These are phyloP conservation scores for Eleutherodactylus coqui DNA, from an alignment of 2,797 vertebrate species.

Conservation along the genomic window DNA sequence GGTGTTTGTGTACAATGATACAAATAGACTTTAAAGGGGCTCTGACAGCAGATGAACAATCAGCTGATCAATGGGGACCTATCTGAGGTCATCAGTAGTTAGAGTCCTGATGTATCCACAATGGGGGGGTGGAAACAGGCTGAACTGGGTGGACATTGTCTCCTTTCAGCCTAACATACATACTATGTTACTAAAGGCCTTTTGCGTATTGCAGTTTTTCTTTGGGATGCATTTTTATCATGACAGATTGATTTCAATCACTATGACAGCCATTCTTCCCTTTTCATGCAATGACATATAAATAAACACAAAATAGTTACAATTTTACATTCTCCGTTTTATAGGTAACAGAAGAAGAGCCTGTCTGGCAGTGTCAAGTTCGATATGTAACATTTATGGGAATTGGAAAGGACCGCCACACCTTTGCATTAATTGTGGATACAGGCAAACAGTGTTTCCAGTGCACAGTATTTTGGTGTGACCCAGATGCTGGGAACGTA, in stretches of 20 bases:
- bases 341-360: slow-evolving; percentile 75
- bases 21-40: no score
- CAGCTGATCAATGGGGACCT: no score
- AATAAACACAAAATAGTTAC: not conserved
- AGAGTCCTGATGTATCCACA: no score
- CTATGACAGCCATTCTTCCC: no score
- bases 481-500: slow-evolving; percentile 88
- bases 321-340: slow-evolving; percentile 62
- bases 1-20: no score
- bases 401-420: slow-evolving; percentile 88
- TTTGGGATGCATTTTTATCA: not conserved
- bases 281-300: not conserved
- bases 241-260: not conserved
- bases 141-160: no score
- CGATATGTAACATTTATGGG: slow-evolving; percentile 94
- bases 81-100: no score
- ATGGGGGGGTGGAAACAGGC: no score
- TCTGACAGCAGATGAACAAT: no score
- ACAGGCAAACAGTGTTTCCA: slow-evolving; percentile 86
- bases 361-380: slow-evolving; percentile 90
- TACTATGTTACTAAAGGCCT: no score
- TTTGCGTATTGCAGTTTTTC: no score
- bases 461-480: slow-evolving; percentile 94
- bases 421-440: slow-evolving; percentile 91
- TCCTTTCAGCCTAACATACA: no score